Conservation (phyloP, 2,113 vertebrate genomes). For the Hemichromis elongatus region DNA sequence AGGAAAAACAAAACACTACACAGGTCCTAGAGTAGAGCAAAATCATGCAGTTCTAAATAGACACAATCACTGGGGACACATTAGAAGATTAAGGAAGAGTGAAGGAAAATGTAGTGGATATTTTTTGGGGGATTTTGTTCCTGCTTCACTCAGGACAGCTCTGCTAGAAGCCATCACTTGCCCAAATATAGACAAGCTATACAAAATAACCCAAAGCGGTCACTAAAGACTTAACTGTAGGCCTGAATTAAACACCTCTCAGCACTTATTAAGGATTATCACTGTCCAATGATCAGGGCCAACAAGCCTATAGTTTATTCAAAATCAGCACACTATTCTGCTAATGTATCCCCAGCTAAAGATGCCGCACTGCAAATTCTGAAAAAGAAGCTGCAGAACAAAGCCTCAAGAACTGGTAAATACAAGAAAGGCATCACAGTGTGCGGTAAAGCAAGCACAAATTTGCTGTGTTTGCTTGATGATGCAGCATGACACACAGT, state of each 20-base stretch:
- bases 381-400: background rate
- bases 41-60: background rate
- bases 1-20: background rate
- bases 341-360: constrained; percentile 12
- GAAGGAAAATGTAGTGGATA: background rate
- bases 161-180: background rate
- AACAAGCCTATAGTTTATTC: background rate
- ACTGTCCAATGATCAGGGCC: background rate
- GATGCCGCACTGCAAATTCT: background rate
- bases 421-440: background rate
- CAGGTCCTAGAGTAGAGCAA: background rate
- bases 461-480: background rate
- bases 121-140: background rate
- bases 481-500: constrained; percentile 1
- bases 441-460: background rate
- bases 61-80: background rate
- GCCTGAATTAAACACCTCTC: background rate
- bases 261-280: background rate
- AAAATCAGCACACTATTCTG: background rate
- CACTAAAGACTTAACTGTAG: background rate
- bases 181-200: background rate
- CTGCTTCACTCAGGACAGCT: background rate
- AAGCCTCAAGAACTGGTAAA: background rate
- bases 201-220: background rate
- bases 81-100: background rate